Conservation (phyloP, 1,140 invertebrate genomes). For the Drosophila pallidifrons region DNA sequence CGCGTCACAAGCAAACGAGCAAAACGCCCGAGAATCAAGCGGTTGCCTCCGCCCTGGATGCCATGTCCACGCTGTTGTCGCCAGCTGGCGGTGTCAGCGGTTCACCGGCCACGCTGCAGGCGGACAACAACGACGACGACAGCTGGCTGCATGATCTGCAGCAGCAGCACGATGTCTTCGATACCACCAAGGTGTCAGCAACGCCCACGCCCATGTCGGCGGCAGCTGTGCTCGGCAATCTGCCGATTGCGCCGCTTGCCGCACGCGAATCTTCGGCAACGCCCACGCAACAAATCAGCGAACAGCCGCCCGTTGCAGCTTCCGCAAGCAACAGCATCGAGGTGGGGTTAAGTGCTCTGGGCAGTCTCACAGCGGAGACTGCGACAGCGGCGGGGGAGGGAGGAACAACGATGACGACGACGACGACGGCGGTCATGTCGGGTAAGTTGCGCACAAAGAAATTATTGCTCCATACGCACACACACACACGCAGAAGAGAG, state of each 20-base stretch:
- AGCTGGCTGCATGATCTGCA: conserved; percentile 79
- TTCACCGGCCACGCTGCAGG: conserved; percentile 55
- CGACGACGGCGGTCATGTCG: conserved; percentile 51
- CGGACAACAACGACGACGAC: conserved; percentile 77
- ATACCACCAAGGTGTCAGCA: conserved; percentile 70
- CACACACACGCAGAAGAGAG: conserved; percentile 24
- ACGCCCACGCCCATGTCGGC: conserved; percentile 52
- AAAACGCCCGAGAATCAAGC: conserved; percentile 54
- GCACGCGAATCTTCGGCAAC: conserved; percentile 74
- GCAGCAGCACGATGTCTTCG: conserved; percentile 80
- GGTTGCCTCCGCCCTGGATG: conserved; percentile 37
- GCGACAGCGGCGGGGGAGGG: neutral
- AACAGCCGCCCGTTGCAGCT: conserved; percentile 22
- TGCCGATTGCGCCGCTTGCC: conserved; percentile 72
- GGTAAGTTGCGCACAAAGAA: conserved; percentile 57
- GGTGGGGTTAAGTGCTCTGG: conserved; percentile 43
- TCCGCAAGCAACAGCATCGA: conserved; percentile 35
- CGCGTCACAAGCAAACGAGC: conserved; percentile 69
- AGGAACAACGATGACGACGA: conserved; percentile 19
- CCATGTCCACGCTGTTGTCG: conserved; percentile 66
- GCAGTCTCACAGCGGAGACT: conserved; percentile 11
- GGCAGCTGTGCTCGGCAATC: conserved; percentile 31
- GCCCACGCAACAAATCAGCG: conserved; percentile 70
- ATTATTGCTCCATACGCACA: conserved; percentile 21
- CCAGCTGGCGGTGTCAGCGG: conserved; percentile 44